These are phyloP conservation scores for Rhinichthys osculus DNA, from an alignment of 2,797 vertebrate species.

Conservation along the genomic window DNA sequence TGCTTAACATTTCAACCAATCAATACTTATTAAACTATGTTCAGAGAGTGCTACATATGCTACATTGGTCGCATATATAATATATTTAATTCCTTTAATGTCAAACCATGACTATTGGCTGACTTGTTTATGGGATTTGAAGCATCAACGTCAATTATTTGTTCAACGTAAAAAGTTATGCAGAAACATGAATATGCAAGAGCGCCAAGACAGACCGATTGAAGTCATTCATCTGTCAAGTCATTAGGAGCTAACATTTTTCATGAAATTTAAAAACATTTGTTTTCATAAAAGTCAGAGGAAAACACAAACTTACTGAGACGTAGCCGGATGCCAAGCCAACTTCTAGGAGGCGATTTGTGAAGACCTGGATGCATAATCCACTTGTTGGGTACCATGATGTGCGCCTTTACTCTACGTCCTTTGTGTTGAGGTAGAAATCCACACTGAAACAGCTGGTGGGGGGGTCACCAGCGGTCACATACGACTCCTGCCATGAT, in stretches of 20 bases:
- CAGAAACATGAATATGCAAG: background rate
- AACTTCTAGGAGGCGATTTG: conserved; percentile 73
- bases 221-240: background rate
- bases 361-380: conserved; percentile 72
- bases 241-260: background rate
- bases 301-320: conserved; percentile 71
- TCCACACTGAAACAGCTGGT: conserved; percentile 18
- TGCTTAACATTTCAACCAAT: background rate
- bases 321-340: conserved; percentile 75
- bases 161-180: background rate
- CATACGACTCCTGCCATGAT: conserved; percentile 6
- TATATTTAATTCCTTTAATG: background rate
- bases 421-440: conserved; percentile 16
- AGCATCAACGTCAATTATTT: background rate
- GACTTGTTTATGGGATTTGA: background rate
- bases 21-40: background rate
- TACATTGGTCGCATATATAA: background rate
- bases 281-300: background rate
- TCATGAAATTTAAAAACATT: background rate
- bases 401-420: conserved; percentile 51
- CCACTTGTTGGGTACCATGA: conserved; percentile 81
- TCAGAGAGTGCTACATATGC: background rate
- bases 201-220: background rate
- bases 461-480: conserved; percentile 23
- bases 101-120: background rate